These are phyloP conservation scores for Sebastes jordani DNA, from an alignment of 2,797 vertebrate species.

Conservation along the genomic window DNA sequence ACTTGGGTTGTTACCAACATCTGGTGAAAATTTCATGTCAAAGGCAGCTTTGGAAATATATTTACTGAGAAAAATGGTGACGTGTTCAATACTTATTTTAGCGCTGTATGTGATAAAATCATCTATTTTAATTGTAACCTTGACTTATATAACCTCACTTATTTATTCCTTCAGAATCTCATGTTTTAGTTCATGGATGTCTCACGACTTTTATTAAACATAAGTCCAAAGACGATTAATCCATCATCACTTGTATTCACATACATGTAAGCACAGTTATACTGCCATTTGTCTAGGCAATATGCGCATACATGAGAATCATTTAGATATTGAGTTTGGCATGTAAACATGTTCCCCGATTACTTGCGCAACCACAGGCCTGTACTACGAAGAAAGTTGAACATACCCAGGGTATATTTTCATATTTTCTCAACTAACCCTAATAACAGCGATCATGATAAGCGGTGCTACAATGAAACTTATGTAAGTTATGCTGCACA, in stretches of 20 bases:
- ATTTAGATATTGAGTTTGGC: too few species aligned
- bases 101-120: not conserved
- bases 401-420: too few species aligned
- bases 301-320: not conserved
- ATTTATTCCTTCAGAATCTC: not conserved
- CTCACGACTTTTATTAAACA: not conserved
- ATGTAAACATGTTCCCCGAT: not conserved
- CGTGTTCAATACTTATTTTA: too few species aligned
- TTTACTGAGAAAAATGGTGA: too few species aligned
- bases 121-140: not conserved
- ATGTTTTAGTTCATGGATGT: not conserved
- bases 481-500: too few species aligned
- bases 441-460: too few species aligned
- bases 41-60: too few species aligned
- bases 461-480: too few species aligned
- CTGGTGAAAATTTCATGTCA: too few species aligned
- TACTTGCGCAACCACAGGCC: not conserved
- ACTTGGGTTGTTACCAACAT: too few species aligned
- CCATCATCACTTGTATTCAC: not conserved
- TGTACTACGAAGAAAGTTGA: not conserved
- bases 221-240: not conserved
- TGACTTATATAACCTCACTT: not conserved
- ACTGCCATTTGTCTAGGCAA: not conserved
- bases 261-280: not conserved
- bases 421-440: too few species aligned